These are phyloP conservation scores for Creontiades dilutus DNA, from an alignment of 2,888 invertebrate species.

Conservation along the genomic window DNA sequence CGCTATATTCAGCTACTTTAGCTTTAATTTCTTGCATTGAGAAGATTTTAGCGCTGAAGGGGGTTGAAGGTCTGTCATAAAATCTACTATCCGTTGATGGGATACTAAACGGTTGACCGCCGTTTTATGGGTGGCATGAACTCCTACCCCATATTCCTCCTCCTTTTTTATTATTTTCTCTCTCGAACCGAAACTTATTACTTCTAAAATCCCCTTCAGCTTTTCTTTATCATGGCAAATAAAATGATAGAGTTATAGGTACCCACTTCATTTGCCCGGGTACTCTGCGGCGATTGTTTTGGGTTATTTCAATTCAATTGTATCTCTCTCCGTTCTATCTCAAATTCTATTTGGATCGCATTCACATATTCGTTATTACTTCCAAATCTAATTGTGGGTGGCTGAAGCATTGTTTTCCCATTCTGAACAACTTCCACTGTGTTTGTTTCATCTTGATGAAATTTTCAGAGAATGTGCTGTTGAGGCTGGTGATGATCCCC, in stretches of 20 bases:
- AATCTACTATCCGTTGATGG: conserved; percentile 5
- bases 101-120: neutral
- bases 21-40: conserved; percentile 1
- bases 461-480: no score
- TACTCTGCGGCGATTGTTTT: no score
- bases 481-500: no score
- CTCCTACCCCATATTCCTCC: neutral
- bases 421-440: no score
- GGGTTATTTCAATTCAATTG: no score
- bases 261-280: no score
- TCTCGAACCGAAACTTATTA: neutral
- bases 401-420: no score
- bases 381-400: no score
- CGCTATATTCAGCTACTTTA: neutral
- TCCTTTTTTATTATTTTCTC: neutral
- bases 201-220: neutral
- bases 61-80: neutral
- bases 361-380: no score
- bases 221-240: neutral
- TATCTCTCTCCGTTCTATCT: no score
- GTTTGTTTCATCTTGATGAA: no score
- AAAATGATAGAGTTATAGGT: neutral
- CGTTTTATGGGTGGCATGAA: neutral
- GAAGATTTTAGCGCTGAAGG: neutral
- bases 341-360: no score